Conservation (phyloP, 2,113 vertebrate genomes). For the Oceanites oceanicus region DNA sequence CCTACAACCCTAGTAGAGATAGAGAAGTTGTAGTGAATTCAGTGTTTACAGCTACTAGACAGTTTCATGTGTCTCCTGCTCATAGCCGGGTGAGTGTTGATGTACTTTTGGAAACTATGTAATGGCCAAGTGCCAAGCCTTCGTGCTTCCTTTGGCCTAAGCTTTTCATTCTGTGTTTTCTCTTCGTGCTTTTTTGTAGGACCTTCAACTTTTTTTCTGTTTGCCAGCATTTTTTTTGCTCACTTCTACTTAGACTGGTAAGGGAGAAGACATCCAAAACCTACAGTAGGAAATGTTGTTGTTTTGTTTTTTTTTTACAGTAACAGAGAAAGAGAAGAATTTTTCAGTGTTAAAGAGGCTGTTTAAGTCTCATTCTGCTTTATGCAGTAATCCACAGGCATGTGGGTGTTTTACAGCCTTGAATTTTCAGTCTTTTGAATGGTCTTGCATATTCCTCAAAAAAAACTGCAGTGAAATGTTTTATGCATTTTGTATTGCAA, state of each 20-base stretch:
- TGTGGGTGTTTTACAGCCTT: neutral
- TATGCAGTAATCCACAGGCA: neutral
- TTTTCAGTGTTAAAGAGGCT: neutral
- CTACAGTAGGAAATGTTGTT: neutral
- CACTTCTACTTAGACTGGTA: neutral
- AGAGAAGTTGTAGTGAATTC: constrained; percentile 91
- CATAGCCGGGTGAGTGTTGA: constrained; percentile 89
- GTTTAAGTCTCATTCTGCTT: constrained; percentile 1
- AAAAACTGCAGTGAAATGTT: neutral
- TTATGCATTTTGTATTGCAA: neutral
- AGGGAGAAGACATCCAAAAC: neutral
- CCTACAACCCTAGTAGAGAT: constrained; percentile 92
- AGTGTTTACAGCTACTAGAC: constrained; percentile 90
- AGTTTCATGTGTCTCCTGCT: constrained; percentile 94
- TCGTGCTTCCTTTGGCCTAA: constrained; percentile 63
- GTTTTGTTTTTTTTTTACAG: neutral
- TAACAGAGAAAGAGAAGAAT: neutral
- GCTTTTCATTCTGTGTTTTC: constrained; percentile 33
- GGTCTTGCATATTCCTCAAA: neutral
- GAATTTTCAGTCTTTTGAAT: neutral
- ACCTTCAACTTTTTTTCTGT: neutral
- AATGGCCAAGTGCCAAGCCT: constrained; percentile 51
- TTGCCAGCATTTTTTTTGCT: constrained; percentile 20
- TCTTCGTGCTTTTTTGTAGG: constrained; percentile 11
- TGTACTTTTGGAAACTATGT: constrained; percentile 63